A percentile compares a stretch with the other conserved stretches of the same genome.
These are phyloP conservation scores for Atopsyche davidsoni DNA, from an alignment of 1,140 invertebrate species.

Conservation along the genomic window DNA sequence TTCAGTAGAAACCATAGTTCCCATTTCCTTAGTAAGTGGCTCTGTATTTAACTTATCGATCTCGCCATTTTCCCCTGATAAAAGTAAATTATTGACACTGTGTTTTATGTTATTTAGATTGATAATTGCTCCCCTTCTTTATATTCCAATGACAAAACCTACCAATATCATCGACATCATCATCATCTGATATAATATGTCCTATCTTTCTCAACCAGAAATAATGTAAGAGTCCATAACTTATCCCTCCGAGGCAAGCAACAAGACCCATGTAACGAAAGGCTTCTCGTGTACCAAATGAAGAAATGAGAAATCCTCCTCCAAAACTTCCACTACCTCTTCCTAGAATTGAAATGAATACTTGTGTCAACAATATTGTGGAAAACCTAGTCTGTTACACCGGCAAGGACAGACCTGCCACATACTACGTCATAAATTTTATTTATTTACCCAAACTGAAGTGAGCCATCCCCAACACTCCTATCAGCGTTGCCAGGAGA, in stretches of 20 bases:
- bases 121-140: no score
- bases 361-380: no score
- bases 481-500: constrained; percentile 73
- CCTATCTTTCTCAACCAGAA: constrained; percentile 64
- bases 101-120: no score
- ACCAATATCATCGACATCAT: constrained; percentile 34
- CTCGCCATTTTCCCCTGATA: constrained; percentile 47
- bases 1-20: constrained; percentile 60
- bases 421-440: no score
- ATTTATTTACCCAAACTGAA: constrained; percentile 63
- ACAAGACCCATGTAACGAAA: constrained; percentile 71
- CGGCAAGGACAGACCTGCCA: no score
- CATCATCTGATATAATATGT: constrained; percentile 37
- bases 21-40: constrained; percentile 56
- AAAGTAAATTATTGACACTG: constrained; percentile 1
- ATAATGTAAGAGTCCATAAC: constrained; percentile 65
- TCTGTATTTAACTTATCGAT: constrained; percentile 53
- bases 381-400: no score
- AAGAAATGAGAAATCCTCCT: constrained; percentile 70
- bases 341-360: no score
- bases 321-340: constrained; percentile 73
- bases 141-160: no score
- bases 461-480: constrained; percentile 75
- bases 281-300: constrained; percentile 62
- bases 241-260: constrained; percentile 59